phyloP scores from a whole-genome alignment of 2,888 invertebrate genomes.

The Teleogryllus oceanicus region DNA sequence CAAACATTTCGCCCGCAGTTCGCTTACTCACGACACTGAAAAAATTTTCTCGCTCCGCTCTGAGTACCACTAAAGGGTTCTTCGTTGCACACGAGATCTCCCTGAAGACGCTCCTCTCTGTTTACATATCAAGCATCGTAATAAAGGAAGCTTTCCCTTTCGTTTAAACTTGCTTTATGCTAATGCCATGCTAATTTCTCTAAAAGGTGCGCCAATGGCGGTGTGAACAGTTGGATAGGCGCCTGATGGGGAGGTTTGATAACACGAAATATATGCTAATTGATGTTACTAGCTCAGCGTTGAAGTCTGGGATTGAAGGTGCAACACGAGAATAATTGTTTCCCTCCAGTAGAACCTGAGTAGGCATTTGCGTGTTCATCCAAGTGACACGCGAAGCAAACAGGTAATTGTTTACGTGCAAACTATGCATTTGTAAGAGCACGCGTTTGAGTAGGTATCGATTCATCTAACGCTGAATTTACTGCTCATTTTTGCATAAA shows the following conservation, averaged over 20 bases:
- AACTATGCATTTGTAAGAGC: too few relatives aligned
- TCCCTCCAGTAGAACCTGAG: neutral
- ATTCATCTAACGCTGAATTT: too few relatives aligned
- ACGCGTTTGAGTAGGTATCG: too few relatives aligned
- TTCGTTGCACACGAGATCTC: neutral
- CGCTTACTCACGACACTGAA: too few relatives aligned
- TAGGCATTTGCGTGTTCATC: too few relatives aligned
- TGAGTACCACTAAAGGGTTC: neutral
- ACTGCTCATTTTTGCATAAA: too few relatives aligned
- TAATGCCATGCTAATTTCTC: conserved; percentile 10
- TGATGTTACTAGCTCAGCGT: neutral
- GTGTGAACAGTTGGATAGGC: neutral
- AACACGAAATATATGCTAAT: neutral
- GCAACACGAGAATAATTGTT: neutral
- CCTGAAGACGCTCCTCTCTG: neutral
- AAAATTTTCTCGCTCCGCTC: too few relatives aligned
- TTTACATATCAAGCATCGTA: conserved; percentile 2
- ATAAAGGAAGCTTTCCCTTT: conserved; percentile 18
- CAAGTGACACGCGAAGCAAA: too few relatives aligned
- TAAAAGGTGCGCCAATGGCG: neutral
- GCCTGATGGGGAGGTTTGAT: neutral
- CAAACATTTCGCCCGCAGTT: too few relatives aligned
- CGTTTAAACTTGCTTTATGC: neutral
- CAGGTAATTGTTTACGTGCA: too few relatives aligned
- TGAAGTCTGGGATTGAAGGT: neutral